phyloP scores from a whole-genome alignment of 2,797 vertebrate species.

The Choloepus didactylus region DNA sequence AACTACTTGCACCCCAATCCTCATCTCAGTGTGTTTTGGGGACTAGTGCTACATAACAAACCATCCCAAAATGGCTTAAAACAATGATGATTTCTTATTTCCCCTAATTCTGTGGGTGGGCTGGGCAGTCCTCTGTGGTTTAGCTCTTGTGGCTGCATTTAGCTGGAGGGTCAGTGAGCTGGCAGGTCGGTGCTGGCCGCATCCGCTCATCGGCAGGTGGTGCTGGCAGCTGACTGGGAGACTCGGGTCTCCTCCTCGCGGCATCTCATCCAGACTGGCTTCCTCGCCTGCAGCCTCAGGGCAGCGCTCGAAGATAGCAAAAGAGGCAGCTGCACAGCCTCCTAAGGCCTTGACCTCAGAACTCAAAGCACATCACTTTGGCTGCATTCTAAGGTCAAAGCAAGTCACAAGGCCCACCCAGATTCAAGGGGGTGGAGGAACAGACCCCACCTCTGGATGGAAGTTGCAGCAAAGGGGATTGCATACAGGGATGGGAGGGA shows the following conservation, averaged over 20 bases:
- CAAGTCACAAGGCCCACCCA: neutral
- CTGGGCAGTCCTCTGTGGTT: neutral
- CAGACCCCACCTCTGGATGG: neutral
- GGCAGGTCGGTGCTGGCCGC: neutral
- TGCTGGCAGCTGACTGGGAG: neutral
- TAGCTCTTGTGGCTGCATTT: neutral
- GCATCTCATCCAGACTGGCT: neutral
- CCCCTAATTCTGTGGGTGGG: neutral
- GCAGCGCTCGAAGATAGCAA: neutral
- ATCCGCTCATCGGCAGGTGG: rapidly evolving
- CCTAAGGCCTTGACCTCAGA: neutral
- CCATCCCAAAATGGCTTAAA: neutral
- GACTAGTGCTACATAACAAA: neutral
- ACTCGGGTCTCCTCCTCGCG: neutral
- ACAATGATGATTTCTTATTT: neutral
- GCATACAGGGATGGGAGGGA: neutral
- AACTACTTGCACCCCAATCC: neutral
- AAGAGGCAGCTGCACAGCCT: neutral
- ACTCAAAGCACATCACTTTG: neutral
- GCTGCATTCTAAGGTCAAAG: neutral
- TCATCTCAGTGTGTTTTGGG: neutral
- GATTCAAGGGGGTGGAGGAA: neutral
- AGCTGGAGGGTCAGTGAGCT: neutral
- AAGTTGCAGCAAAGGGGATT: too few species aligned
- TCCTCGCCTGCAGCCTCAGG: neutral